Evolutionary conservation across 2,113 vertebrate species (phyloP).

Genomic region (Pterophyllum scalare): DNA sequence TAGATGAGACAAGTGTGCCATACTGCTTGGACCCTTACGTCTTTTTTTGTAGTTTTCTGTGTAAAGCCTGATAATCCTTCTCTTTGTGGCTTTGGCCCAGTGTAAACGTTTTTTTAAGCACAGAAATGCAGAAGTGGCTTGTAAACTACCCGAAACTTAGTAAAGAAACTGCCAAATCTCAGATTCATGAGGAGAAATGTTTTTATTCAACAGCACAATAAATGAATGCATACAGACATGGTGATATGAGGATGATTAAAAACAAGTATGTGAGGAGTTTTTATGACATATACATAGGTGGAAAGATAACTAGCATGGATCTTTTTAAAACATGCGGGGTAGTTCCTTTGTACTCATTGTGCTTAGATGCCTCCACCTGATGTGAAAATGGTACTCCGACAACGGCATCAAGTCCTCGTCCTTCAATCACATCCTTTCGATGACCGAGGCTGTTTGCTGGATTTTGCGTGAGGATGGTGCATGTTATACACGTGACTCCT

Average conservation of each 20-base stretch:
- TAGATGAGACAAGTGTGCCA: not conserved
- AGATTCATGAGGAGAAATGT: slow-evolving; percentile 55
- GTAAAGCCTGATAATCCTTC: not conserved
- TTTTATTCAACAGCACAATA: slow-evolving; percentile 85
- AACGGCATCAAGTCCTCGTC: slow-evolving; percentile 41
- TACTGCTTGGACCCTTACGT: not conserved
- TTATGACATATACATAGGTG: slow-evolving; percentile 64
- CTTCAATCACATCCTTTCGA: slow-evolving; percentile 65
- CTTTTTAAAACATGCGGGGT: slow-evolving; percentile 68
- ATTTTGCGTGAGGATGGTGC: slow-evolving; percentile 42
- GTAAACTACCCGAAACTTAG: not conserved
- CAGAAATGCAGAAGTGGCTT: not conserved
- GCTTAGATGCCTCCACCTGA: slow-evolving; percentile 50
- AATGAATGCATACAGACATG: slow-evolving; percentile 81
- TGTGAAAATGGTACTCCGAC: not conserved
- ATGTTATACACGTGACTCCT: slow-evolving; percentile 38
- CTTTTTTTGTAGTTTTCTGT: not conserved
- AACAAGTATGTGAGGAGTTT: slow-evolving; percentile 60
- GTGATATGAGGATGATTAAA: slow-evolving; percentile 64
- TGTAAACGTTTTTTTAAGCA: not conserved
- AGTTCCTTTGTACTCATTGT: slow-evolving; percentile 59
- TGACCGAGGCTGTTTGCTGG: slow-evolving; percentile 64
- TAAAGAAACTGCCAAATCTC: not conserved
- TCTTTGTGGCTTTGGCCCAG: not conserved
- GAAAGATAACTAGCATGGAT: slow-evolving; percentile 54